Base-by-base conservation (phyloP, 64 coral and sea anemone species). In the Pocillopora verrucosa region DNA sequence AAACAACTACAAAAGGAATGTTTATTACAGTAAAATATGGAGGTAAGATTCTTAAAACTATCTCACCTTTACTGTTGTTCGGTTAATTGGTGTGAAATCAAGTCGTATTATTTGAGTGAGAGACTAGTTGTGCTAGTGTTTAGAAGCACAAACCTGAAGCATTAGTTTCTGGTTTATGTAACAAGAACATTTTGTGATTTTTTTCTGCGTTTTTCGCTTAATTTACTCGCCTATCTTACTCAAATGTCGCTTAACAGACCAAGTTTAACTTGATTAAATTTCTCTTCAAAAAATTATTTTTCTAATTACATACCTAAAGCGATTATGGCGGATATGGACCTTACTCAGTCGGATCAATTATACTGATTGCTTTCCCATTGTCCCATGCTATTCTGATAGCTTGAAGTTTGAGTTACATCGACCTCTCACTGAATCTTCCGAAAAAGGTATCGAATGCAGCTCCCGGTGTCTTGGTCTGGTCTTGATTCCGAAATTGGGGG, bases 21-120 rank as follows among this genome's bases (percentile, higher is more conserved):
- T 93, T 93, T 51, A 93, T 93, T 56, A 93, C 91, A 9, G 91
- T 93, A 1, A 93, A 93, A 83, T 93, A 80, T 75, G 91, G 91
- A 88, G 91, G 91, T 93, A 89, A 88, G 91, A 15, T 60, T 57
- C 7, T 10, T 2, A 36, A 73, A 13, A 10, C 10, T 15, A 56
- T 72, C 15, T 72, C 30, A n/a, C 70, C 15, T 2, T 36, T 35
- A 13, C 3, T 1, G 34, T 15, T 41, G 11, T 64, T 15, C 11
- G 24, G 30, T 16, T 34, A 61, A 73, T 37, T 73, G 34, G 6
- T 86, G n/a, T 36, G 5, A 24, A 73, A 10, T 16, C 64, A n/a
- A 30, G 9, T 13, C 51, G 72, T 86, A 51, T 51, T 7, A 51
- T 51, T 4, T 51, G 41, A 51, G 41, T 7, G 41, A 51, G 41